Conservation (phyloP, 2,888 invertebrate species). For the Tanytarsus gracilentus region DNA sequence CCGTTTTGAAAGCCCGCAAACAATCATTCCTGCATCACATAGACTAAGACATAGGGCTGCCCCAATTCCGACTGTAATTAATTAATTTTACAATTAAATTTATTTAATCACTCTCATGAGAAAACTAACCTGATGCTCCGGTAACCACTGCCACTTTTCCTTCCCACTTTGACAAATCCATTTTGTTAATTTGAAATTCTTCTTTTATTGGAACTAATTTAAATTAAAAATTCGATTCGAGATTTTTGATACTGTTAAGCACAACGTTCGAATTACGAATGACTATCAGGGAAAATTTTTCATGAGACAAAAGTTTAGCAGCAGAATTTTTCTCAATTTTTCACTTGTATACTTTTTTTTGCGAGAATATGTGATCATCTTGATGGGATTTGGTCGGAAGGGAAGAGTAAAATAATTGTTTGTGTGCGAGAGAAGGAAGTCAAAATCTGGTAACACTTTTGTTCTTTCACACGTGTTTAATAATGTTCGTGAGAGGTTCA, state of each 20-base stretch:
- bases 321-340: neutral
- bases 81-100: neutral
- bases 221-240: no score
- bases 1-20: slow-evolving; percentile 22
- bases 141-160: slow-evolving; percentile 19
- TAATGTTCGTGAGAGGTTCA: no score
- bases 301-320: neutral
- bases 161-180: slow-evolving; percentile 25
- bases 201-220: neutral
- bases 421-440: neutral
- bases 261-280: slow-evolving; percentile 12
- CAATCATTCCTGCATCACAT: slow-evolving; percentile 26
- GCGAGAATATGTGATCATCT: no score
- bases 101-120: neutral
- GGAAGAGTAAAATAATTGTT: no score
- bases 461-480: no score
- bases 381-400: no score
- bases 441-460: no score
- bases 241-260: slow-evolving; percentile 17
- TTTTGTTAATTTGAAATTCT: neutral
- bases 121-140: slow-evolving; percentile 17
- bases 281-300: slow-evolving; percentile 15
- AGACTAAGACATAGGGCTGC: slow-evolving; percentile 17
- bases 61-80: slow-evolving; percentile 19
- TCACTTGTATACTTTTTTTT: neutral